Conservation (phyloP, 2,797 vertebrate genomes). For the Cetoscarus ocellatus region DNA sequence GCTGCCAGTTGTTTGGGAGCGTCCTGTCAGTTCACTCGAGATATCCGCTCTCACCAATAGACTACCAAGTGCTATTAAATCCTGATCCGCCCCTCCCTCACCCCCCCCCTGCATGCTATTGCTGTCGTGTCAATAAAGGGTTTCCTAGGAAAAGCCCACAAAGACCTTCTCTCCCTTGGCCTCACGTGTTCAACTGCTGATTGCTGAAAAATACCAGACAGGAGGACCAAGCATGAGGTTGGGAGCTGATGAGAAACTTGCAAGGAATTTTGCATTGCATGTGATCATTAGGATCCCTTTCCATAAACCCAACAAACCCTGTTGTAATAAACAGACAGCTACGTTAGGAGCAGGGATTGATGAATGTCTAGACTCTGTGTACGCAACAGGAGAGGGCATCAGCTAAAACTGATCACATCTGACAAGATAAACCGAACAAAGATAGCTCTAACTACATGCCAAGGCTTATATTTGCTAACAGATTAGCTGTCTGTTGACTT, state of each 20-base stretch:
- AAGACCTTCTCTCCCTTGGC: conserved; percentile 70
- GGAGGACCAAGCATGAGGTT: conserved; percentile 16
- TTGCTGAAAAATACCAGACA: conserved; percentile 66
- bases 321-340: background rate
- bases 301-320: conserved; percentile 10
- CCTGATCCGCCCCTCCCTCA: conserved; percentile 7
- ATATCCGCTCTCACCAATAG: conserved; percentile 44
- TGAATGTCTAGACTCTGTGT: background rate
- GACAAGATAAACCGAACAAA: conserved; percentile 12
- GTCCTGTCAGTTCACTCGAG: conserved; percentile 52
- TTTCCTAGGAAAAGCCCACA: conserved; percentile 78
- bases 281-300: background rate
- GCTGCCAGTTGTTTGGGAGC: conserved; percentile 57
- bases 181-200: conserved; percentile 82
- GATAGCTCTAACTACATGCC: background rate
- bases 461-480: background rate
- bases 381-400: background rate
- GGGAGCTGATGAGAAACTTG: background rate
- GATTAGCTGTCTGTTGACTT: conserved; percentile 36
- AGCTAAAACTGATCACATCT: background rate
- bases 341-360: background rate
- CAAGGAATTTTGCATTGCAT: conserved; percentile 11
- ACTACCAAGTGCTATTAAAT: conserved; percentile 55
- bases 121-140: conserved; percentile 71
- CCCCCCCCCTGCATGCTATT: conserved; percentile 24